A percentile compares a stretch with the other conserved stretches of the same genome.
Conservation (phyloP, 2,797 vertebrate genomes). For the Salmo trutta region DNA sequence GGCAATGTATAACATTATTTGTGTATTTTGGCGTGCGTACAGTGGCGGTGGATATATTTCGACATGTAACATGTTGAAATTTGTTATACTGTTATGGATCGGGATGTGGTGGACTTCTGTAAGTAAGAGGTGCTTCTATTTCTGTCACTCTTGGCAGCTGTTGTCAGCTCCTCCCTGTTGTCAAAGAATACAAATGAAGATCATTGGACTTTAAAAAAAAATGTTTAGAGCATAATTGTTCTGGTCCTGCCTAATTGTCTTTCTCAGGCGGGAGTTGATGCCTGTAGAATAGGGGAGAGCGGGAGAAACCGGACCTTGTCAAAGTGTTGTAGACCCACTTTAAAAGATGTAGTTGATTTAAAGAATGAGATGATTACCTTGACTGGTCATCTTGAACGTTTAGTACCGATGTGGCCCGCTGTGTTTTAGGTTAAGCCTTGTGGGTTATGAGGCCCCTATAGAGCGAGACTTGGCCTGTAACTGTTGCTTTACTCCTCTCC, state of each 20-base stretch:
- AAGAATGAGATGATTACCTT: conserved; percentile 25
- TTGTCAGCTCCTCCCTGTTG: conserved; percentile 1
- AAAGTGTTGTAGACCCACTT: conserved; percentile 39
- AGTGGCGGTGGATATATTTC: conserved; percentile 51
- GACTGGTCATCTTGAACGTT: conserved; percentile 31
- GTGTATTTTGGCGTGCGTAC: conserved; percentile 57
- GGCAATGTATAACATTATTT: conserved; percentile 57
- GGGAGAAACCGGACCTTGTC: conserved; percentile 21
- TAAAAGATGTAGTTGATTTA: conserved; percentile 44
- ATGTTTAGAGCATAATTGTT: conserved; percentile 12
- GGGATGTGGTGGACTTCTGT: conserved; percentile 58
- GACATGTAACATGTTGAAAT: conserved; percentile 51
- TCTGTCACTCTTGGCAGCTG: conserved; percentile 34
- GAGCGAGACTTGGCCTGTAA: conserved; percentile 13
- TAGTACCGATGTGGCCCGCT: background rate
- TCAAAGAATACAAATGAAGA: conserved; percentile 5
- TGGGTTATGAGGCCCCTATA: conserved; percentile 11
- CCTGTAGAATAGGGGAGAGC: conserved; percentile 26
- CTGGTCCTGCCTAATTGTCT: conserved; percentile 36
- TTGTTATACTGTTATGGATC: conserved; percentile 64
- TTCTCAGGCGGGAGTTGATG: conserved; percentile 55
- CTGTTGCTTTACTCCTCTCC: conserved; percentile 38
- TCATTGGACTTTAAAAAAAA: background rate
- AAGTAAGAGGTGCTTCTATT: conserved; percentile 30
- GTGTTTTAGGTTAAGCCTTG: conserved; percentile 31